A percentile compares a stretch with the other conserved stretches of the same genome.
These are phyloP conservation scores for Corydoras sp. DNA, from an alignment of 2,113 vertebrate species.

Conservation along the genomic window DNA sequence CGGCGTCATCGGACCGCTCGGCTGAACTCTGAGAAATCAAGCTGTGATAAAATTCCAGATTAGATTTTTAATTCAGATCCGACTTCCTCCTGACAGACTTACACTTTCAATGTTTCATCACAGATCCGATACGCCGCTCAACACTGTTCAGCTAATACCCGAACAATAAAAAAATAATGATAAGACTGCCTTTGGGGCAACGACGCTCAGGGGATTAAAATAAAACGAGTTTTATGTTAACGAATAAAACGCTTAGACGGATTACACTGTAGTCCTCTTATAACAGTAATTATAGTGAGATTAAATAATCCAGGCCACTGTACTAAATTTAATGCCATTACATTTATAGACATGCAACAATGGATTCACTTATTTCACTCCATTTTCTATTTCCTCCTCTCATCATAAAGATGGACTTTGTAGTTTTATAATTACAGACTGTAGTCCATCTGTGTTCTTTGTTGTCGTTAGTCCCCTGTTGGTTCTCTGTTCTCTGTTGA, in stretches of 20 bases:
- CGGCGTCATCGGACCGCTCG: conserved; percentile 30
- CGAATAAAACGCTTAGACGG: conserved; percentile 3
- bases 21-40: conserved; percentile 41
- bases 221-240: neutral
- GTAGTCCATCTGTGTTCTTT: too few relatives aligned
- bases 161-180: neutral
- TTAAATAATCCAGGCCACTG: neutral
- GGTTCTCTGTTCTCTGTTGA: too few relatives aligned
- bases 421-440: too few relatives aligned
- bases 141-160: too few relatives aligned
- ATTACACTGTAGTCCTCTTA: conserved; percentile 7
- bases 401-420: too few relatives aligned
- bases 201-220: conserved; percentile 1
- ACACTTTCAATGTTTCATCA: neutral
- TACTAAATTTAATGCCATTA: too few relatives aligned
- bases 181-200: neutral
- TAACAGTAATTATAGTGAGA: neutral
- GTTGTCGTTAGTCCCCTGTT: too few relatives aligned
- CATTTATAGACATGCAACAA: too few relatives aligned
- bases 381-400: too few relatives aligned
- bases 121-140: neutral
- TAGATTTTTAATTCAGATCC: conserved; percentile 35
- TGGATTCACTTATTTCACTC: too few relatives aligned
- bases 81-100: conserved; percentile 12
- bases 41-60: conserved; percentile 42